These are phyloP conservation scores for Drosophila mayaguana DNA, from an alignment of 2,888 invertebrate genomes.

Conservation along the genomic window DNA sequence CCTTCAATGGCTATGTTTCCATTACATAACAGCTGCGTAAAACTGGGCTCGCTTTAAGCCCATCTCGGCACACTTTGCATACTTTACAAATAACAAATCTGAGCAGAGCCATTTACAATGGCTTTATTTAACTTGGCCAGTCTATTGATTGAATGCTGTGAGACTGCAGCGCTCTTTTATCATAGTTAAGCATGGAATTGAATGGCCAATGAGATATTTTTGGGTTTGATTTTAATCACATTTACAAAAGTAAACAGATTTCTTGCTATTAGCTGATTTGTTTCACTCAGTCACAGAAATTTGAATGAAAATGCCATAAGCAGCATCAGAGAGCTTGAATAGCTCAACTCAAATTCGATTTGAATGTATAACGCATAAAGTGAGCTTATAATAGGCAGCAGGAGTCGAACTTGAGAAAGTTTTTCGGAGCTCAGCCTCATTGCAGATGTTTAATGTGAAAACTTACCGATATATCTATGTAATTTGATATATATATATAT, in stretches of 20 bases:
- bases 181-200: background rate
- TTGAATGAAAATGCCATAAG: background rate
- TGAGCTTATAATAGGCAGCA: background rate
- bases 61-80: slow-evolving; percentile 26
- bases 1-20: slow-evolving; percentile 37
- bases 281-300: background rate
- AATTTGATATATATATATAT: no score
- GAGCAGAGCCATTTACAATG: slow-evolving; percentile 5
- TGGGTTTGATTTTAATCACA: background rate
- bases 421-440: background rate
- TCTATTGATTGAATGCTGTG: background rate
- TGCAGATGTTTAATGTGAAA: background rate
- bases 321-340: background rate
- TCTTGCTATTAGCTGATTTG: slow-evolving; percentile 4
- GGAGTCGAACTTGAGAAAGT: background rate
- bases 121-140: slow-evolving; percentile 3
- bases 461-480: no score
- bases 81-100: slow-evolving; percentile 37
- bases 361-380: background rate
- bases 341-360: background rate
- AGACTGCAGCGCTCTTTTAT: background rate
- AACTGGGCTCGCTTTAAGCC: slow-evolving; percentile 1
- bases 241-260: background rate
- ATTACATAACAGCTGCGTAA: slow-evolving; percentile 19
- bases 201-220: slow-evolving; percentile 2